phyloP scores from a whole-genome alignment of 1,140 invertebrate genomes.

The Bombus sibiricus region DNA sequence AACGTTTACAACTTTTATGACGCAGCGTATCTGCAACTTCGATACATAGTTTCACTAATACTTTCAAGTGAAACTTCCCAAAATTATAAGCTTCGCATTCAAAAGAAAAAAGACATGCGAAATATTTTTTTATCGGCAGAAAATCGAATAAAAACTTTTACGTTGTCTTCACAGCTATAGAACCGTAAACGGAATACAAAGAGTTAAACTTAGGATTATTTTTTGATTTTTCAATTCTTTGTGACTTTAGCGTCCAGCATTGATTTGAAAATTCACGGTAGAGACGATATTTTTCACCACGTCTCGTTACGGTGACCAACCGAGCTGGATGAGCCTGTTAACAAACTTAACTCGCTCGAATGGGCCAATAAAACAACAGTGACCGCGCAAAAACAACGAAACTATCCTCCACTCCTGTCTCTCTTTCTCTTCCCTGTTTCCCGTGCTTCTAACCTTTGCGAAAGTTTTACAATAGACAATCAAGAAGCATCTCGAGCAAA shows the following conservation, averaged over 20 bases:
- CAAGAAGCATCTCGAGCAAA: background rate
- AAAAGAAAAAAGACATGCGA: too few relatives aligned
- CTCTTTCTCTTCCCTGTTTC: too few relatives aligned
- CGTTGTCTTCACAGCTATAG: background rate
- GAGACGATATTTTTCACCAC: background rate
- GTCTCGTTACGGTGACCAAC: background rate
- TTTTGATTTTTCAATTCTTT: background rate
- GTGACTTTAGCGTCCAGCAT: background rate
- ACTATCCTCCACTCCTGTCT: background rate
- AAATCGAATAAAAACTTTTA: background rate
- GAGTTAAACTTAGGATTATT: background rate
- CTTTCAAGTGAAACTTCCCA: too few relatives aligned
- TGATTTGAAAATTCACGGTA: background rate
- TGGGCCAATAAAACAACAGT: background rate
- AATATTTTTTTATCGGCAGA: background rate
- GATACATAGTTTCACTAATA: too few relatives aligned
- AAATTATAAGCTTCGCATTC: too few relatives aligned
- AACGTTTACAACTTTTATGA: too few relatives aligned
- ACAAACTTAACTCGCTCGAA: conserved; percentile 7
- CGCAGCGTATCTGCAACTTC: too few relatives aligned
- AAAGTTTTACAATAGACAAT: background rate
- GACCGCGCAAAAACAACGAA: conserved; percentile 10
- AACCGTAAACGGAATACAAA: too few relatives aligned
- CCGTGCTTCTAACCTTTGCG: background rate
- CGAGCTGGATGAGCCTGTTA: conserved; percentile 1